These are phyloP conservation scores for Chiloscyllium plagiosum DNA, from an alignment of 2,113 vertebrate genomes.

Conservation along the genomic window DNA sequence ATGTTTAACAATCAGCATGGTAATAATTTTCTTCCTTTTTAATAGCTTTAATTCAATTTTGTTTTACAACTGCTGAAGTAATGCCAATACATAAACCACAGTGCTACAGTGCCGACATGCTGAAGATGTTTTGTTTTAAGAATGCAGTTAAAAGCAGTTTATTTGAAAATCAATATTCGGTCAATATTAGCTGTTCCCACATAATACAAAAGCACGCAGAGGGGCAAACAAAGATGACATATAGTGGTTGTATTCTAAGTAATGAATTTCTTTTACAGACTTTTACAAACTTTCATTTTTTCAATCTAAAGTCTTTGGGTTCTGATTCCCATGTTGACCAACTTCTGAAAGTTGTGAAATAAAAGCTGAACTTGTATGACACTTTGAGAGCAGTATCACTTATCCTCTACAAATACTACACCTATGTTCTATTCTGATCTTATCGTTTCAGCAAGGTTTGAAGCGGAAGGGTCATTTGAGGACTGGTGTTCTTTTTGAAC, in stretches of 20 bases:
- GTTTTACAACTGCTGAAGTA: background rate
- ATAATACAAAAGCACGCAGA: background rate
- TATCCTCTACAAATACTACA: background rate
- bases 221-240: background rate
- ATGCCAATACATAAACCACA: background rate
- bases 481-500: background rate
- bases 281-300: background rate
- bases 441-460: background rate
- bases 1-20: background rate
- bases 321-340: background rate
- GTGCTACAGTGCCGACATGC: background rate
- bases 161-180: conserved; percentile 8
- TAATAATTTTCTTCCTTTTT: background rate
- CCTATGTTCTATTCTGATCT: background rate
- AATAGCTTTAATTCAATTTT: background rate
- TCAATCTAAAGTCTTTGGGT: background rate
- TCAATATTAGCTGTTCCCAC: background rate
- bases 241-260: background rate
- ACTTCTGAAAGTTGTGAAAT: background rate
- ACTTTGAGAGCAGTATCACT: background rate
- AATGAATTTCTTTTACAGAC: background rate
- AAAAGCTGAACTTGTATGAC: background rate
- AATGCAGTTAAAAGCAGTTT: background rate
- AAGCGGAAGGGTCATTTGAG: background rate
- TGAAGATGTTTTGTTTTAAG: background rate